A percentile compares a stretch with the other conserved stretches of the same genome.
Conservation (phyloP, 2,888 invertebrate genomes). For the Drosophila austrosaltans region DNA sequence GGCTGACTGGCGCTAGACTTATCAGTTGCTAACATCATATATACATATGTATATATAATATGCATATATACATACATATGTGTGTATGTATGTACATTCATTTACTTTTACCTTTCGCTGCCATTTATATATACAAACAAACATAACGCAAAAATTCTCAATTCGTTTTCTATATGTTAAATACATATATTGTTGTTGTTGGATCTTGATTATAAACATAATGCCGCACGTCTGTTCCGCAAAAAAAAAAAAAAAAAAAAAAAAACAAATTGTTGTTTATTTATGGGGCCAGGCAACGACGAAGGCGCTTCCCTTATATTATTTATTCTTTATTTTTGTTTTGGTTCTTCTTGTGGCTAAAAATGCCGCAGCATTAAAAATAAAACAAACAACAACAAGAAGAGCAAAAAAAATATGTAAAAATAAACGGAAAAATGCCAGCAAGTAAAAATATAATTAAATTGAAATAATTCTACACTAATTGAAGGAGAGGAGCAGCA, state of each 20-base stretch:
- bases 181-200: background rate
- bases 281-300: conserved; percentile 51
- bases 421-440: conserved; percentile 5
- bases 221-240: conserved; percentile 29
- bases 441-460: conserved; percentile 1
- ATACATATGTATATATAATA: background rate
- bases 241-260: conserved; percentile 18
- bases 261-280: conserved; percentile 55
- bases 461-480: background rate
- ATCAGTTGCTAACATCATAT: conserved; percentile 4
- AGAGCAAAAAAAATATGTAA: background rate
- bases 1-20: conserved; percentile 12
- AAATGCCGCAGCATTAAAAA: conserved; percentile 53
- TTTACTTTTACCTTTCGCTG: conserved; percentile 8
- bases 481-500: background rate
- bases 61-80: background rate
- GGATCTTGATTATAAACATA: conserved; percentile 10
- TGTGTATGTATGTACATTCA: background rate
- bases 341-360: conserved; percentile 54
- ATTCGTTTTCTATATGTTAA: background rate
- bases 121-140: background rate
- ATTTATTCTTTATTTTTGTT: conserved; percentile 58
- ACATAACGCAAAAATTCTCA: background rate
- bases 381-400: conserved; percentile 41
- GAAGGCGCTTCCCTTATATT: conserved; percentile 55